Evolutionary conservation across 2,113 vertebrate species (phyloP).

Genomic region (Struthidea cinerea): DNA sequence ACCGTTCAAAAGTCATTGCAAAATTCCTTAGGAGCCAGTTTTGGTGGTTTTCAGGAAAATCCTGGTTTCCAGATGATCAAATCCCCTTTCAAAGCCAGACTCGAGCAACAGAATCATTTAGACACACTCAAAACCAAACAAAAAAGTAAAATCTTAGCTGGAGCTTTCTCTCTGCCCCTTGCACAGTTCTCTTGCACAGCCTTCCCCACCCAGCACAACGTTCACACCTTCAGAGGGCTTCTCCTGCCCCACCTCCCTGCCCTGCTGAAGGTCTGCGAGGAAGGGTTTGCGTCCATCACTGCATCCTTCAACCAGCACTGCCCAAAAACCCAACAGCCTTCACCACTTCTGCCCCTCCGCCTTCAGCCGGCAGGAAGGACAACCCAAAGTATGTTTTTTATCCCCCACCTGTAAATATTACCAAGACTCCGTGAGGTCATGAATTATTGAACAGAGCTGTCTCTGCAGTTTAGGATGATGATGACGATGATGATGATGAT

Average conservation of each 20-base stretch:
- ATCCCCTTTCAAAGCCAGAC: background rate
- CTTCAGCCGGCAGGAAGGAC: background rate
- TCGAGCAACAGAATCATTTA: background rate
- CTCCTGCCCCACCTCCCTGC: background rate
- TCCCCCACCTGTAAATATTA: background rate
- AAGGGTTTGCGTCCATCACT: background rate
- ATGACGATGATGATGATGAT: background rate
- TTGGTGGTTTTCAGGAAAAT: background rate
- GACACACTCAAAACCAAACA: background rate
- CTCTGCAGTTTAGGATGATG: background rate
- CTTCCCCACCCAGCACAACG: fast-evolving
- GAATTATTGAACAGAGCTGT: slow-evolving; percentile 8
- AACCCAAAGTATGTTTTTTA: background rate
- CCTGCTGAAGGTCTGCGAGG: background rate
- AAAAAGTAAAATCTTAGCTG: background rate
- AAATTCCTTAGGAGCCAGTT: background rate
- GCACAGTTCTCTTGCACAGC: background rate
- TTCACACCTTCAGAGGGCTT: background rate
- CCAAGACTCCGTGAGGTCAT: background rate
- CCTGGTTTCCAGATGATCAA: background rate
- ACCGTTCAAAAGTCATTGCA: background rate
- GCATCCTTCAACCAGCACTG: background rate
- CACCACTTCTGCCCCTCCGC: background rate
- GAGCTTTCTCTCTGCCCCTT: background rate
- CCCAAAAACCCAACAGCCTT: background rate